Percentiles rank a stretch among this genome's conserved stretches.
phyloP scores from a whole-genome alignment of 2,797 vertebrate species.

The Rhinoraja longicauda region DNA sequence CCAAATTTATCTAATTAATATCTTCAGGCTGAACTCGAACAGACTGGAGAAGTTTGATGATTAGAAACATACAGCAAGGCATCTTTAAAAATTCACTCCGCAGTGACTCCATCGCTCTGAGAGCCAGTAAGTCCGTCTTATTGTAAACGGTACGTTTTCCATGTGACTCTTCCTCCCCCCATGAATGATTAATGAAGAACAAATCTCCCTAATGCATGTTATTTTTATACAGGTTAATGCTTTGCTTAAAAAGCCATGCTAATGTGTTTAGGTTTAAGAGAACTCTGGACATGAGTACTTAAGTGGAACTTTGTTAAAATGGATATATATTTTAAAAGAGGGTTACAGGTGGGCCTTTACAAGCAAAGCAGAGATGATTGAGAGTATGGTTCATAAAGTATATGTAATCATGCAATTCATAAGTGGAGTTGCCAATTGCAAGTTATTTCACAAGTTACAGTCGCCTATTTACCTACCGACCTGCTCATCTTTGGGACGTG shows the following conservation, averaged over 20 bases:
- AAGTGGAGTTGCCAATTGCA: no score
- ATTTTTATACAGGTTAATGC: neutral
- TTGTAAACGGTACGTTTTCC: neutral
- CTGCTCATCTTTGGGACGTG: no score
- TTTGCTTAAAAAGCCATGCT: neutral
- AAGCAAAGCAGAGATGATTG: no score
- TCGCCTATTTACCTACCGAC: no score
- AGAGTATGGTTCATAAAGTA: no score
- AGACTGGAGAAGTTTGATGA: conserved; percentile 1
- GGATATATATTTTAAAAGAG: no score
- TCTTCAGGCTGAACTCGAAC: neutral
- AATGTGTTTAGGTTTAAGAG: neutral
- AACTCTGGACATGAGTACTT: neutral
- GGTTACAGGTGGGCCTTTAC: no score
- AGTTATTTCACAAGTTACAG: no score
- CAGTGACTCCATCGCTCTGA: neutral
- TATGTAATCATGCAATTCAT: no score
- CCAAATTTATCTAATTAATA: neutral
- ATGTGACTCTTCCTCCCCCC: neutral
- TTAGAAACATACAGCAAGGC: neutral
- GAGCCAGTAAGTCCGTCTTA: conserved; percentile 9
- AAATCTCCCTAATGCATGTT: neutral
- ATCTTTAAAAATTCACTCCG: neutral
- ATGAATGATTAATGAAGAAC: neutral
- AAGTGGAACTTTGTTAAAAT: no score